Percentiles rank a stretch among this genome's conserved stretches.
phyloP scores from a whole-genome alignment of 2,797 vertebrate species.

The Molossus alvarezi region DNA sequence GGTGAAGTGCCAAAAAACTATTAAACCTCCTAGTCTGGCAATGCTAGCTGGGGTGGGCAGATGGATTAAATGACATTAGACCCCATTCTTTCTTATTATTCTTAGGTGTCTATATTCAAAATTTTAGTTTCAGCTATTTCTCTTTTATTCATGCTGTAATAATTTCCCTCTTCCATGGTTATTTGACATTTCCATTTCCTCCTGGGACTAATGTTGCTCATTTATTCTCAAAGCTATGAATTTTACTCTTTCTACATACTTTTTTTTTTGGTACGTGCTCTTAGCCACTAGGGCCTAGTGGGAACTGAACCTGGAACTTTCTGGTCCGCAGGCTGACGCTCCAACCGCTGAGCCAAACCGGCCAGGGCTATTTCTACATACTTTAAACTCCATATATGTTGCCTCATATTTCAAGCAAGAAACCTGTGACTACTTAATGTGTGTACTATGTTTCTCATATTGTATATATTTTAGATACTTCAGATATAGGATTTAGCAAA shows the following conservation, averaged over 20 bases:
- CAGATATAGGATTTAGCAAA: conserved; percentile 6
- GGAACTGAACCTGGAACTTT: too few species aligned
- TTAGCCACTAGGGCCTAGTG: too few species aligned
- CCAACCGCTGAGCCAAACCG: too few species aligned
- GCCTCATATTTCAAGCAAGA: conserved; percentile 40
- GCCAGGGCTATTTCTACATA: not conserved
- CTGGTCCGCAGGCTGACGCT: too few species aligned
- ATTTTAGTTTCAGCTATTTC: conserved; percentile 61
- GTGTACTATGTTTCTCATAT: not conserved
- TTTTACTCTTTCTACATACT: conserved; percentile 32
- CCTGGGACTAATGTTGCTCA: conserved; percentile 44
- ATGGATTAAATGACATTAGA: conserved; percentile 37
- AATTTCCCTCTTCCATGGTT: not conserved
- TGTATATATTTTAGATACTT: conserved; percentile 23
- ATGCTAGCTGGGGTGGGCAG: not conserved
- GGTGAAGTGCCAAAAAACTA: conserved; percentile 61
- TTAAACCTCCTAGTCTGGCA: conserved; percentile 23
- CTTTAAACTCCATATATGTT: conserved; percentile 5
- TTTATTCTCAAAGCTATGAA: not conserved
- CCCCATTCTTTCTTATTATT: conserved; percentile 30
- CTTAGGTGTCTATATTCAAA: not conserved
- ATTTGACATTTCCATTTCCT: conserved; percentile 67
- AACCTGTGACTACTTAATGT: not conserved
- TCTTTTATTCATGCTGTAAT: conserved; percentile 33
- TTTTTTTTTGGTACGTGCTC: not conserved